Evolutionary conservation across 2,113 vertebrate species (phyloP).

Genomic region (Atlantisia rogersi): DNA sequence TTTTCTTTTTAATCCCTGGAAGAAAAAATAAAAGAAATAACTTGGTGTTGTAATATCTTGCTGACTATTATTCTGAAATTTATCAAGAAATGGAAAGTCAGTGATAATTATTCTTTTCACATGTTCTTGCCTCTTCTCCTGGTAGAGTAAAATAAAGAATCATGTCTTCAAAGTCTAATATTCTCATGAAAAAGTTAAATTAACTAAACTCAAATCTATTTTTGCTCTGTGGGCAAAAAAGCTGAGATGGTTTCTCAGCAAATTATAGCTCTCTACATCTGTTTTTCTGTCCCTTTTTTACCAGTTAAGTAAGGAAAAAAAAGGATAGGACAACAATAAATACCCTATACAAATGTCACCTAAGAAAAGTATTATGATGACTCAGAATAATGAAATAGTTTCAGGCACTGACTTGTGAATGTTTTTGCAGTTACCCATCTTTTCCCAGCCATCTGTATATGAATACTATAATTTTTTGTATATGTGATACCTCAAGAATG

Average conservation of each 20-base stretch:
- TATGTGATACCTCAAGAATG: background rate
- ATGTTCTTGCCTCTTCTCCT: background rate
- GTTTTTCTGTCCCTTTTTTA: background rate
- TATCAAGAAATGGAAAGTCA: background rate
- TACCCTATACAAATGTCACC: background rate
- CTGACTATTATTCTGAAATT: background rate
- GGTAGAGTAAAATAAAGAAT: slow-evolving; percentile 3
- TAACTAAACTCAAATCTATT: background rate
- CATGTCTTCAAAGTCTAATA: background rate
- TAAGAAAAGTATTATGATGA: background rate
- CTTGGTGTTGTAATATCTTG: background rate
- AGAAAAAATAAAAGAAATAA: background rate
- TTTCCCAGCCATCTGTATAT: background rate
- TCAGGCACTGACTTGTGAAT: background rate
- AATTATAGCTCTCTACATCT: background rate
- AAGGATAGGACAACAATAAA: background rate
- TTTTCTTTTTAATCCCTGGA: background rate
- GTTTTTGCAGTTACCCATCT: background rate
- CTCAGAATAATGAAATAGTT: background rate
- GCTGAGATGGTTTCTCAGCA: background rate
- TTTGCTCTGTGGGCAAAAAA: background rate
- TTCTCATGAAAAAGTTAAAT: slow-evolving; percentile 13
- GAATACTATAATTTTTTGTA: background rate
- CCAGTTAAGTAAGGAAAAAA: background rate
- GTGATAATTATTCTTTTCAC: background rate